Base-by-base conservation (phyloP, 2,113 vertebrate species). In the pig (Sus scrofa) region DNA sequence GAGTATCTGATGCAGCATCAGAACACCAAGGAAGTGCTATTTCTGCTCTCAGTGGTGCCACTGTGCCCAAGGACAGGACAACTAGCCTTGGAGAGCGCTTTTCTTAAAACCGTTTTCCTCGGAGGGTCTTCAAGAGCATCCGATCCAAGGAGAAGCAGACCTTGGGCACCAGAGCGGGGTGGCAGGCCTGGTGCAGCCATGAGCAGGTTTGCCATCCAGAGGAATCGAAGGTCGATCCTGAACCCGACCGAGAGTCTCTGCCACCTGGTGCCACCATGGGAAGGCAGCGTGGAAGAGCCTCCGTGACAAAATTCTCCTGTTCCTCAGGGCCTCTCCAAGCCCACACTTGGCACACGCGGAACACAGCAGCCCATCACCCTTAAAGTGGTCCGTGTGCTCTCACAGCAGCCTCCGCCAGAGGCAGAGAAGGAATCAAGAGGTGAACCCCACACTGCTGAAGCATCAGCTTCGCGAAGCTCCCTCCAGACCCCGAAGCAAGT, bases 211-310 rank as follows among this genome's bases (percentile, higher is more conserved):
- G 30, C 20, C 3, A 1, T 6, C n/a, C 18, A 4, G 1, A 73
- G 78, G 37, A 73, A 37, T n/a, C 62, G 37, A 52, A 67, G 52
- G 15, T 20, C 82, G 39, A 7, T 19, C 60, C 54, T 7, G 5
- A 39, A 10, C 27, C 8, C 8, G 10, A n/a, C 62, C 26, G 13
- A 7, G 26, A 79, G 20, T 22, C 24, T 10, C n/a, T 15, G 39
- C 10, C 50, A 11, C 3, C 39, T 12, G 37, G 5, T 2, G 27
- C 52, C 13, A 0, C n/a, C 11, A 4, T 0, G 18, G 6, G 16
- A 62, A 26, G 24, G 56, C 1, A 2, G 73, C 6, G 26, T 3
- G 54, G 63, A 37, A 71, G 50, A 32, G 62, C 7, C 5, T 12
- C 62, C 1, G 26, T 12, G 73, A 27, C 20, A 50, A 65, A 58